Conservation (phyloP, 2,797 vertebrate genomes). For the Leptoclinus maculatus region DNA sequence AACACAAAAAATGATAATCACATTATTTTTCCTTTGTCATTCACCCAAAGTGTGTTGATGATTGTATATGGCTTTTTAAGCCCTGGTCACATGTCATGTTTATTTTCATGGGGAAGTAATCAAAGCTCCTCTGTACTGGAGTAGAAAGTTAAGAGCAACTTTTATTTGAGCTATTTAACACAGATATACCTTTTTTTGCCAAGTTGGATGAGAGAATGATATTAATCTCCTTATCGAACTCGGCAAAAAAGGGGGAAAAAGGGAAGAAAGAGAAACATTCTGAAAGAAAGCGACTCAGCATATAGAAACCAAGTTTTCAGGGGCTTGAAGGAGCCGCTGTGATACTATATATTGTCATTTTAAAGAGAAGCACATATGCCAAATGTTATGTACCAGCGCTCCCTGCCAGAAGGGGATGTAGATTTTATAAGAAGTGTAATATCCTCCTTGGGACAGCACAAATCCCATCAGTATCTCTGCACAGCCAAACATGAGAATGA, state of each 20-base stretch:
- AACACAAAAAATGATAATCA: neutral
- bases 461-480: slow-evolving; percentile 73
- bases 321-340: neutral
- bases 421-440: rapidly evolving
- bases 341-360: neutral
- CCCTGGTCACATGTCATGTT: neutral
- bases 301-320: neutral
- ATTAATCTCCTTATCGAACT: neutral
- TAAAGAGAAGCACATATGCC: neutral
- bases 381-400: slow-evolving; percentile 61
- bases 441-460: rapidly evolving
- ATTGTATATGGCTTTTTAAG: neutral
- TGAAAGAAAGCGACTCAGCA: neutral
- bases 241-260: no score
- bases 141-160: neutral
- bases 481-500: slow-evolving; percentile 69
- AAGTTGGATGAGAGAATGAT: neutral
- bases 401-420: slow-evolving; percentile 75
- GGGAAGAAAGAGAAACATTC: neutral
- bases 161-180: neutral
- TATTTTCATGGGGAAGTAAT: neutral
- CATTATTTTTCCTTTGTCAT: neutral
- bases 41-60: neutral
- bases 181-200: neutral
- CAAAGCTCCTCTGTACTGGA: neutral